Evolutionary conservation across 35 echinoderm and acorn worm species (phyloP).

Genomic region (Apostichopus parvimensis): DNA sequence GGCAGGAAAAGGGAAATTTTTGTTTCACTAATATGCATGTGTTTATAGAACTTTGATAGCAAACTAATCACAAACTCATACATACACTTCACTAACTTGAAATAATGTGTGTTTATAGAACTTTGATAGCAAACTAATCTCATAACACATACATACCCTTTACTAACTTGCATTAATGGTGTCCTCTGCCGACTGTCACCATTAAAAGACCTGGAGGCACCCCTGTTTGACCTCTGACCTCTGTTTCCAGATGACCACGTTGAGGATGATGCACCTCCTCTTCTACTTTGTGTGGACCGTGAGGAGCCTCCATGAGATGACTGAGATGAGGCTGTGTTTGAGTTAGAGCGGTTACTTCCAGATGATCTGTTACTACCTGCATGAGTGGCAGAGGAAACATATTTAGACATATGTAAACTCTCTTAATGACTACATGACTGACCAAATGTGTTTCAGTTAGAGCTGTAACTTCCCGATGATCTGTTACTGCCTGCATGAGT

Average conservation of each 20-base stretch:
- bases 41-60: no score
- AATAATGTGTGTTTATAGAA: no score
- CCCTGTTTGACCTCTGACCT: constrained; percentile 28
- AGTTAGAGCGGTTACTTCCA: background rate
- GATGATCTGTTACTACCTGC: constrained; percentile 10
- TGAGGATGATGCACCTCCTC: background rate
- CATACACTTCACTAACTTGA: no score
- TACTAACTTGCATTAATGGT: background rate
- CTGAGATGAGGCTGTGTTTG: constrained; percentile 3
- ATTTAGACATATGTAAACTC: no score
- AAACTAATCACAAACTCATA: no score
- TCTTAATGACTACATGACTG: no score
- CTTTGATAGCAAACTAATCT: no score
- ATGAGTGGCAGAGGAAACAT: background rate
- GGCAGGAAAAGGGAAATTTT: no score
- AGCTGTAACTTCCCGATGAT: background rate
- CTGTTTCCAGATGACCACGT: background rate
- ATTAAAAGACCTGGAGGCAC: constrained; percentile 1
- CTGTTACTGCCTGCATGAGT: background rate
- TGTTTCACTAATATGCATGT: no score
- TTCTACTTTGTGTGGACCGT: background rate
- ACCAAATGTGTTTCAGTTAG: background rate
- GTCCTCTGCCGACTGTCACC: background rate
- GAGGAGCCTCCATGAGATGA: background rate
- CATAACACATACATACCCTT: no score